A percentile compares a stretch with the other conserved stretches of the same genome.
These are phyloP conservation scores for Chelidonichthys spinosus DNA, from an alignment of 2,797 vertebrate species.

Conservation along the genomic window DNA sequence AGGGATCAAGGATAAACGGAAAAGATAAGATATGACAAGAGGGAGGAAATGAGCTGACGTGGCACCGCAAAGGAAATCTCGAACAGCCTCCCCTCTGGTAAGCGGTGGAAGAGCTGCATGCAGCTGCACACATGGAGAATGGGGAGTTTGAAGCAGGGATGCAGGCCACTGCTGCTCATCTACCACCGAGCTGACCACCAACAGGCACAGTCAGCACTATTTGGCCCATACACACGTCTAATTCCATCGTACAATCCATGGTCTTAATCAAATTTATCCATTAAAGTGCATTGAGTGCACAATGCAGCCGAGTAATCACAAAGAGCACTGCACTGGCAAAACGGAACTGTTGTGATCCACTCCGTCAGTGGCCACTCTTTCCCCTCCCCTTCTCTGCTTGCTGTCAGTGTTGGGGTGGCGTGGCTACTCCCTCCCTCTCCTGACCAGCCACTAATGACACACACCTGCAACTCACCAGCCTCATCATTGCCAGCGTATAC, in stretches of 20 bases:
- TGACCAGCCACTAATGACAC: too few species aligned
- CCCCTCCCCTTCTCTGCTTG: too few species aligned
- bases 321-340: constrained; percentile 10
- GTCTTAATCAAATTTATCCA: constrained; percentile 55
- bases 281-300: constrained; percentile 41
- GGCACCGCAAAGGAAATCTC: constrained; percentile 51
- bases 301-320: constrained; percentile 31
- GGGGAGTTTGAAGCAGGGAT: constrained; percentile 13
- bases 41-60: constrained; percentile 46
- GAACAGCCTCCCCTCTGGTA: constrained; percentile 38
- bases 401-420: too few species aligned
- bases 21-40: constrained; percentile 56
- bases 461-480: too few species aligned
- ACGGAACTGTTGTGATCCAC: not conserved
- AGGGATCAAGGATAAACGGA: constrained; percentile 45
- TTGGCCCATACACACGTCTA: constrained; percentile 36
- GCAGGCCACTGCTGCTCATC: constrained; percentile 12
- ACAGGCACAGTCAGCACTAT: constrained; percentile 43
- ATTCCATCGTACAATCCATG: constrained; percentile 43
- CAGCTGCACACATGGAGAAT: constrained; percentile 2
- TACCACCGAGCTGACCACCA: constrained; percentile 11
- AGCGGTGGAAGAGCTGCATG: constrained; percentile 9
- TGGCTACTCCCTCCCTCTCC: too few species aligned
- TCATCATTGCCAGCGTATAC: too few species aligned
- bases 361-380: too few species aligned